Conservation (phyloP, 2,888 invertebrate genomes). For the Lithophane socia region DNA sequence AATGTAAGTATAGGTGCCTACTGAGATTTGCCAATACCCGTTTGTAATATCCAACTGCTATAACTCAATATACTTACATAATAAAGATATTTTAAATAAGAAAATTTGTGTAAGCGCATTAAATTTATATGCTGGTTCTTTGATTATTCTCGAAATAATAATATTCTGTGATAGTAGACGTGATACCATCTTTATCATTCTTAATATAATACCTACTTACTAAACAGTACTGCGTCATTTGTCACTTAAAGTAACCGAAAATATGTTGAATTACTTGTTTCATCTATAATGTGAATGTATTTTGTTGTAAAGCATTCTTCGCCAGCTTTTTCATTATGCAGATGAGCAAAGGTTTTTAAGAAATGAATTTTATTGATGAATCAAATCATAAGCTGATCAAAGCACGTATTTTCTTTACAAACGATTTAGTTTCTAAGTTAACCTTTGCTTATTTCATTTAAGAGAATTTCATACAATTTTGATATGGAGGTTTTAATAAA, state of each 20-base stretch:
- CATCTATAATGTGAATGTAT: conserved; percentile 35
- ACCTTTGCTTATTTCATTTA: conserved; percentile 45
- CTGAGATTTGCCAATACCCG: conserved; percentile 69
- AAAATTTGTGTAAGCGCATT: conserved; percentile 75
- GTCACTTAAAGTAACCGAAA: conserved; percentile 72
- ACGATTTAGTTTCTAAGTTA: conserved; percentile 16
- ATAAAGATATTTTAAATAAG: conserved; percentile 71
- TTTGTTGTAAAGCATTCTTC: conserved; percentile 46
- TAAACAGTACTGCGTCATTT: conserved; percentile 77
- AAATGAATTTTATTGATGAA: conserved; percentile 26
- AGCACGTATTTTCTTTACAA: conserved; percentile 11
- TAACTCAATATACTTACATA: conserved; percentile 64
- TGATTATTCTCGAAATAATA: conserved; percentile 85
- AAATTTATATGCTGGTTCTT: conserved; percentile 77
- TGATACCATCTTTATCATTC: conserved; percentile 86
- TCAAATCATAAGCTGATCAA: conserved; percentile 20
- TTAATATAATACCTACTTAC: conserved; percentile 66
- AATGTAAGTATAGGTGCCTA: conserved; percentile 73
- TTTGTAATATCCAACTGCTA: conserved; percentile 57
- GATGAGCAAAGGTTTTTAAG: conserved; percentile 35
- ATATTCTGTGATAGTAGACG: conserved; percentile 90
- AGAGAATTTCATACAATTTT: conserved; percentile 54
- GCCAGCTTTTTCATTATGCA: conserved; percentile 48
- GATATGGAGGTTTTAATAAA: conserved; percentile 51
- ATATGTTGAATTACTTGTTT: conserved; percentile 47